Conservation (phyloP, 2,888 invertebrate genomes). For the Tenodera sinensis region DNA sequence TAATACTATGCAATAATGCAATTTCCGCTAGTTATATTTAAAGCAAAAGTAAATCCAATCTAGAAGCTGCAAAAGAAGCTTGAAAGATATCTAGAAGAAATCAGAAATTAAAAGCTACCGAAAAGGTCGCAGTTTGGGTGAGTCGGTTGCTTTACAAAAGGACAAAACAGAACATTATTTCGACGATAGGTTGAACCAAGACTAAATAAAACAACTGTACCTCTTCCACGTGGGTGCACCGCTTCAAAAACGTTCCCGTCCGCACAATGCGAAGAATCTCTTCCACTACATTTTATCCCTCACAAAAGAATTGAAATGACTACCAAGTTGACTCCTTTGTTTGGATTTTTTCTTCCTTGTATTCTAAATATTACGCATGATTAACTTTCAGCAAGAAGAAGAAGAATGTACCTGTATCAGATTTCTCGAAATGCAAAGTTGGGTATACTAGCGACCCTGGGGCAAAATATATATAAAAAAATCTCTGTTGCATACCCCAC, state of each 20-base stretch:
- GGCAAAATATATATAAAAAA: neutral
- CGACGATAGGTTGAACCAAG: too few species aligned
- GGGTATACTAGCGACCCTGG: neutral
- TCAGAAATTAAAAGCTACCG: too few species aligned
- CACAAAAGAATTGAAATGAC: neutral
- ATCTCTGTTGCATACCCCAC: neutral
- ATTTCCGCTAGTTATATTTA: too few species aligned
- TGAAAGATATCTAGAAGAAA: too few species aligned
- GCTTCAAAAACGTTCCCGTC: neutral
- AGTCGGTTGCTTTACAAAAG: too few species aligned
- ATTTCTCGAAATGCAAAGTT: neutral
- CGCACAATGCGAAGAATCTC: neutral
- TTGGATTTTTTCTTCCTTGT: neutral
- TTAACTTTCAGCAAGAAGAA: neutral
- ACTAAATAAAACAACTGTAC: neutral
- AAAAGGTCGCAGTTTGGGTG: too few species aligned
- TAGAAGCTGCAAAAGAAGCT: too few species aligned
- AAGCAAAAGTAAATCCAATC: too few species aligned
- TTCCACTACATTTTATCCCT: neutral
- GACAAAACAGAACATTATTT: too few species aligned
- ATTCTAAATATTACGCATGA: neutral
- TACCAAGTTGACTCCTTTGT: neutral
- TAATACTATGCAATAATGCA: too few species aligned
- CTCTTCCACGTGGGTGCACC: neutral
- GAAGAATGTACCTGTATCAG: neutral